Evolutionary conservation across 2,797 vertebrate species (phyloP), one percentile per base, ranked within the genome.

Genomic region (Coluber constrictor): DNA sequence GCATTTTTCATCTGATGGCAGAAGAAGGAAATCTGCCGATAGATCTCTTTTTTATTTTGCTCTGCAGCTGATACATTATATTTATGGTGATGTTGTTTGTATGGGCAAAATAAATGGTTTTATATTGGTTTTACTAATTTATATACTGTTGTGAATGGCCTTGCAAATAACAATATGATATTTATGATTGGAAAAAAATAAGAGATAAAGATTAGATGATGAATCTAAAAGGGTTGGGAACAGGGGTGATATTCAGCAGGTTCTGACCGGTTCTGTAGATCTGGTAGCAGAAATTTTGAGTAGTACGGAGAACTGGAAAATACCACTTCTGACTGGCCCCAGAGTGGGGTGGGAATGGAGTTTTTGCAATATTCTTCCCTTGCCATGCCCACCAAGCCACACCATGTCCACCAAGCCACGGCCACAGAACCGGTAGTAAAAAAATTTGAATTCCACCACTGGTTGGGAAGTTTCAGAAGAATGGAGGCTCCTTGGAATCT

Each of bases 61-160:
- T 86, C 37, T 60, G 91, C 6, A 79, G 57, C 16, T 66, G 37
- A 90, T 92, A 66, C 86, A 56, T 86, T 86, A 32, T 43, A 86
- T 90, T 90, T 90, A 90, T 92, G 25, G 60, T 61, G 29, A 8
- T n/a, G n/a, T 37, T 92, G 15, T 86, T 90, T 92, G 63, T 90
- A 54, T n/a, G 15, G 37, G 51, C 74, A 27, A 20, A 54, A 83
- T 54, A 90, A 92, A 86, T 56, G 47, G 74, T 56, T 92, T 90
- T 86, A 92, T 55, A 90, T 55, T 86, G n/a, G 88, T 37, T 89
- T 83, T 83, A 86, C 63, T 90, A 66, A 66, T 92, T 86, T 90
- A 29, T 86, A 56, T 56, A 37, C 23, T 86, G 51, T 86, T 86
- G n/a, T 51, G 59, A 56, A 25, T 60, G 55, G 15, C 79, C n/a